A percentile compares a stretch with the other conserved stretches of the same genome.
phyloP scores from a whole-genome alignment of 2,797 vertebrate genomes.

The Gouania willdenowi region DNA sequence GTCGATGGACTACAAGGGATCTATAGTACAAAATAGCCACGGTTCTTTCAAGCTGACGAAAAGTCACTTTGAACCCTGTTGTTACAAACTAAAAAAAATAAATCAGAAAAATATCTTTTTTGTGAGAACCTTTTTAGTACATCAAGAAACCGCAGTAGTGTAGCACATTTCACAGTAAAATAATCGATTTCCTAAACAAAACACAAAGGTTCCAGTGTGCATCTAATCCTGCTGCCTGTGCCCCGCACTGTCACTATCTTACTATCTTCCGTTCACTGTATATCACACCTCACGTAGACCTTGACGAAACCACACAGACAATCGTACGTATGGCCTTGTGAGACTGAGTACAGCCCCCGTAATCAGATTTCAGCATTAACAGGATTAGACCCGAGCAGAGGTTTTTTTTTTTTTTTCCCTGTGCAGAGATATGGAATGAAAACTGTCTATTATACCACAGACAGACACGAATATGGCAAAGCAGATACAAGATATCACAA shows the following conservation, averaged over 20 bases:
- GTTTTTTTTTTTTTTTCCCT: conserved; percentile 34
- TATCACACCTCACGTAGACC: neutral
- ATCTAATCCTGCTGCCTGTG: too few species aligned
- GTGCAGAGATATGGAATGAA: conserved; percentile 42
- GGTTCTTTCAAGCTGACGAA: too few species aligned
- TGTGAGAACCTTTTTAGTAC: too few species aligned
- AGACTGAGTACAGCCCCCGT: conserved; percentile 30
- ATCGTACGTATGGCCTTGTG: conserved; percentile 24
- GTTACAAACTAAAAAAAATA: too few species aligned
- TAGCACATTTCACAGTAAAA: too few species aligned
- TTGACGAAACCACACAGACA: neutral
- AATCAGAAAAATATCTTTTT: too few species aligned
- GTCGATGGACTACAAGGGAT: too few species aligned
- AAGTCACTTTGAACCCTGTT: too few species aligned
- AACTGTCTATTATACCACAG: conserved; percentile 49
- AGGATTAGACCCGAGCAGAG: conserved; percentile 59
- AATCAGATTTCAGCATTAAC: conserved; percentile 65
- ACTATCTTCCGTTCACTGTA: neutral
- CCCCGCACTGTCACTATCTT: neutral
- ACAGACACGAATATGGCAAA: conserved; percentile 32
- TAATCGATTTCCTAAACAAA: too few species aligned
- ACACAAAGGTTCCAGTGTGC: too few species aligned
- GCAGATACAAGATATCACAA: conserved; percentile 43
- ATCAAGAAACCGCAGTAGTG: too few species aligned
- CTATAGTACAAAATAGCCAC: too few species aligned